Evolutionary conservation across 92 coral and sea anemone species (phyloP), one percentile per base, ranked within the genome.

Genomic region (Phenganax stokvisi): DNA sequence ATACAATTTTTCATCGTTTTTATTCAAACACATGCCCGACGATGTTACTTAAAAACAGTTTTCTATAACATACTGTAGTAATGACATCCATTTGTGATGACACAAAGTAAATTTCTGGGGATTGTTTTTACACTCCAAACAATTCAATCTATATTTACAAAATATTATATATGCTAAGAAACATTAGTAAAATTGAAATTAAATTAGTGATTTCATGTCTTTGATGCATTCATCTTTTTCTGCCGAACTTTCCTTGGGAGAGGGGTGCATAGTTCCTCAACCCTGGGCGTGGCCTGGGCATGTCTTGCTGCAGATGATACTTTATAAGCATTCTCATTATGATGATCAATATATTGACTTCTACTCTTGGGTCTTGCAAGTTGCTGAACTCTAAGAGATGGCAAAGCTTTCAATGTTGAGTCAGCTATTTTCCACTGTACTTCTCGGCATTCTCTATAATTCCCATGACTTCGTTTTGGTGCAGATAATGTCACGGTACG

Each of bases 321-420:
- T 85, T 86, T 93, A 90, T 96, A 93, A 15, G 94, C 91, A 85
- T 81, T 91, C 0, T 91, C 83, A 72, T 93, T 90, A 80, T 91
- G 90, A 84, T 91, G 97, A 71, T 93, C 98, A 55, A 83, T 87
- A 82, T 88, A 91, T 15, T 91, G 92, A 70, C 97, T 91, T 47
- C 98, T 79, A 57, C 98, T 93, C 60, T 93, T 93, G 0, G 98
- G 98, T 37, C 98, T 77, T 13, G 98, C 97, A 5, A 93, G 90
- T 51, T 93, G 97, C 55, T 93, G 98, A 0, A 93, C 88, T 51
- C 98, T 84, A n/a, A 93, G 87, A 8, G 98, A 91, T 1, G 98
- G 98, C 69, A 93, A 88, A n/a, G 92, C 89, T 72, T 91, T 93
- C 71, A 86, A 75, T 30, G 98, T 89, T n/a, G 89, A 56, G 20